Base-by-base conservation (phyloP, 2,888 invertebrate genomes). In the Ormia ochracea region DNA sequence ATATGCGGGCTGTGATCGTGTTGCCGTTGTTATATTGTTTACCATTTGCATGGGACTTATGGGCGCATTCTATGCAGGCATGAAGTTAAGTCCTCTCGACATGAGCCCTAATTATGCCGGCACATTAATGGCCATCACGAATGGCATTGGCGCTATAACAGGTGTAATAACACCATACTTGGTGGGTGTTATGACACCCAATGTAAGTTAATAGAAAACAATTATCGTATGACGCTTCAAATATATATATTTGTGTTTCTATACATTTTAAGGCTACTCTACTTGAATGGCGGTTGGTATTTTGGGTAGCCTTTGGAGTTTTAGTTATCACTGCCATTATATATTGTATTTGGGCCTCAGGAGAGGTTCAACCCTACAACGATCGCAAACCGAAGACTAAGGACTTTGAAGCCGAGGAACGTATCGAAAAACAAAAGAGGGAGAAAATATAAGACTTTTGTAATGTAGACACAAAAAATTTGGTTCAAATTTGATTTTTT, bases 271-370 rank as follows among this genome's bases (percentile, higher is more conserved):
- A 93, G 93, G 91, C 93, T 50, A 91, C 92, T 0, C 84, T 93
- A 7, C 87, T 89, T 17, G 92, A 95, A 90, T 96, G 96, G 96
- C 91, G 94, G 31, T 85, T 92, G 0, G 95, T 95, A 0, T 96
- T 96, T 87, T 95, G 95, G 94, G 93, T 96, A n/a, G 93, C 94
- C 36, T 91, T 95, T 12, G 93, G 86, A 0, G 92, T 95, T 3
- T 91, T 95, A 74, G 88, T 93, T 0, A 82, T 92, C 0, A 94
- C 95, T 1, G 94, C 94, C 84, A 45, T 93, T 0, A 87, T 95
- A 4, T 96, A 94, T 86, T 83, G 93, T 0, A 63, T 94, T 6
- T 94, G 92, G 86, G 95, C 94, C 0, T 93, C 93, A 81, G 95
- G 94, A 0, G 93, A 95, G 48, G 92, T 94, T 38, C 93, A 94